Percentiles rank a stretch among this genome's conserved stretches.
Evolutionary conservation across 2,113 vertebrate species (phyloP).

Genomic region (Chrysochloris asiatica): DNA sequence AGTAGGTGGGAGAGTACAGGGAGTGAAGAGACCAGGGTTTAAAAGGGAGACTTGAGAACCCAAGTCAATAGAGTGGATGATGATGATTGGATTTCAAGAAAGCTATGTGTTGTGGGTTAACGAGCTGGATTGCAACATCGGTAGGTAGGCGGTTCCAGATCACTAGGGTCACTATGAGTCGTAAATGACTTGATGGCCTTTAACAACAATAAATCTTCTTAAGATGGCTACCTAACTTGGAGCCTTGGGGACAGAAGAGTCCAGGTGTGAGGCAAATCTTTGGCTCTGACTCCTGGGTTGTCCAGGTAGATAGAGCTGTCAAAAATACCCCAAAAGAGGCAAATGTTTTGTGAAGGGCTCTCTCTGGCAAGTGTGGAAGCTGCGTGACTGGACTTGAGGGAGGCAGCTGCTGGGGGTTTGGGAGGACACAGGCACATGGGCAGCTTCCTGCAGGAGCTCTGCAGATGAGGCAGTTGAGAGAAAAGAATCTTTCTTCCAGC

Average conservation of each 20-base stretch:
- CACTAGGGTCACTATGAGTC: too few species aligned
- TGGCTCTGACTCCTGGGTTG: constrained; percentile 8
- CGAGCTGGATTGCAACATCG: too few species aligned
- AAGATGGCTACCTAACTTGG: neutral
- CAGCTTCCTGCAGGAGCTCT: constrained; percentile 37
- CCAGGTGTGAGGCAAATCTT: constrained; percentile 31
- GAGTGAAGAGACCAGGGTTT: neutral
- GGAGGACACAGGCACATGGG: constrained; percentile 60
- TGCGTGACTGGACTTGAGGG: constrained; percentile 63
- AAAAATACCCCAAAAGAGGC: constrained; percentile 48
- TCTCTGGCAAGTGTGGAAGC: constrained; percentile 6
- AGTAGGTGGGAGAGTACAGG: neutral
- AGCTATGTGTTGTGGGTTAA: too few species aligned
- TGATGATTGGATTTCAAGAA: neutral
- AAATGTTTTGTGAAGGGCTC: constrained; percentile 46
- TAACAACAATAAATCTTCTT: neutral
- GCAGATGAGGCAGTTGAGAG: constrained; percentile 8
- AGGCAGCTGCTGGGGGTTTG: constrained; percentile 46
- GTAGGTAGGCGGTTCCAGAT: too few species aligned
- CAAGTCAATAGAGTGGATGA: neutral
- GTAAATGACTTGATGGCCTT: too few species aligned
- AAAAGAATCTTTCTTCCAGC: constrained; percentile 32
- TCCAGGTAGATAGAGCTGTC: constrained; percentile 48
- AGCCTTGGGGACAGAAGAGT: neutral
- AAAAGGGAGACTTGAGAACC: neutral